Evolutionary conservation across 2,113 vertebrate species (phyloP), one percentile per base, ranked within the genome.

Genomic region (Grallaria varia): DNA sequence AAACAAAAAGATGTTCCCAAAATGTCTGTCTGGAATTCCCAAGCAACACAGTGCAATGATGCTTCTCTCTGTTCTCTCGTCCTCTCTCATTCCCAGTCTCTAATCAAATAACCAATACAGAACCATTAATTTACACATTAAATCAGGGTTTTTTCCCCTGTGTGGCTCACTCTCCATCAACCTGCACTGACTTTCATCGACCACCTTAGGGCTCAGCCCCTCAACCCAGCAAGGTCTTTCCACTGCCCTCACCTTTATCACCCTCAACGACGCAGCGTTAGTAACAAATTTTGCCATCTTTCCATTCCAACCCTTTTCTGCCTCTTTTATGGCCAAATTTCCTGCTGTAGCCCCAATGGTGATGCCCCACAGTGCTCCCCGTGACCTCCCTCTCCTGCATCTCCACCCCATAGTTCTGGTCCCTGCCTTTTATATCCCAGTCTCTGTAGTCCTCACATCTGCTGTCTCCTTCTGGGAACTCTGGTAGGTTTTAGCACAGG

Each of bases 311-410:
- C 25, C 21, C 18, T 71, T 64, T 58, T 31, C 52, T 44, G 45
- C 22, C 16, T 25, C 4, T 49, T 89, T 89, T 13, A 53, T 30
- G 22, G 27, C 8, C 47, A 42, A 12, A 68, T 85, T 67, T 53
- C 12, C 56, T 21, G 18, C 42, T 45, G 15, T 15, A 42, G 33
- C 27, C 44, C 28, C 39, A 50, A 5, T 18, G 42, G 21, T 28
- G n/a, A n/a, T 9, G 40, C 8, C 8, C 1, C 1, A 0, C 4
- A 23, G 9, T 0, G 1, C 6, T 86, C 7, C 27, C 64, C 20
- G 2, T 9, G 10, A 28, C 11, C 37, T 78, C 16, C 21, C 8
- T 55, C 44, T 68, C 50, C 56, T 74, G 15, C 23, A 33, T 1
- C 42, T 84, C 6, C 4, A 11, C 17, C n/a, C 37, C 25, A 1